Percentiles rank a stretch among this genome's conserved stretches.
phyloP scores from a whole-genome alignment of 2,797 vertebrate species.

The Sebastes wilsoni region DNA sequence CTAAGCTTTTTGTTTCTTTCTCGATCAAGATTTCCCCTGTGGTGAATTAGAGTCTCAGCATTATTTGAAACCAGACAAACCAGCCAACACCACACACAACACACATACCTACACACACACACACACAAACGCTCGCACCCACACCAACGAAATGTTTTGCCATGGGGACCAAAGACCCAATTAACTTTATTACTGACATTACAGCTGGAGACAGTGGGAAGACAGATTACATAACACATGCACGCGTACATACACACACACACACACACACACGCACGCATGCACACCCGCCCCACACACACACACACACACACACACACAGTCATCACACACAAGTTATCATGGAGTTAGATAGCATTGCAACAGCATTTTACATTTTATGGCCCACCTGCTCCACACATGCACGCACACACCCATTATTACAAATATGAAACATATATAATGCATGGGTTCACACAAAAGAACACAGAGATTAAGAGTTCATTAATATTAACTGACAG shows the following conservation, averaged over 20 bases:
- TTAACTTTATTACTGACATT: constrained; percentile 62
- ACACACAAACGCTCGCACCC: not conserved
- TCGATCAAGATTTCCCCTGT: constrained; percentile 56
- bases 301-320: not conserved
- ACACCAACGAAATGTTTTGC: constrained; percentile 13
- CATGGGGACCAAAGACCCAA: constrained; percentile 36
- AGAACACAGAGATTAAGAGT: not conserved
- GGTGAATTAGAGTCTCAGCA: constrained; percentile 39
- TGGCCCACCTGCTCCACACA: not conserved
- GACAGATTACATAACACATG: constrained; percentile 34
- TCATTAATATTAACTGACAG: not conserved
- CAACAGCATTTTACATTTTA: not conserved
- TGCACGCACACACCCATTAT: not conserved
- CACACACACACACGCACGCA: not conserved
- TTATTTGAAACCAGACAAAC: constrained; percentile 49
- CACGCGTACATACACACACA: not conserved
- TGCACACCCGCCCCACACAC: not conserved
- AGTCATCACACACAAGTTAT: not conserved
- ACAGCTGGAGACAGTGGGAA: constrained; percentile 41
- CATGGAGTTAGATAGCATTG: not conserved
- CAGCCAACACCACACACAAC: constrained; percentile 12
- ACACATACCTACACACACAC: not conserved
- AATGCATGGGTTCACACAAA: not conserved
- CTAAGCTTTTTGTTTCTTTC: constrained; percentile 39
- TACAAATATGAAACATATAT: not conserved